These are phyloP conservation scores for Apodemus speciosus DNA, from an alignment of 2,113 vertebrate species.

Conservation along the genomic window DNA sequence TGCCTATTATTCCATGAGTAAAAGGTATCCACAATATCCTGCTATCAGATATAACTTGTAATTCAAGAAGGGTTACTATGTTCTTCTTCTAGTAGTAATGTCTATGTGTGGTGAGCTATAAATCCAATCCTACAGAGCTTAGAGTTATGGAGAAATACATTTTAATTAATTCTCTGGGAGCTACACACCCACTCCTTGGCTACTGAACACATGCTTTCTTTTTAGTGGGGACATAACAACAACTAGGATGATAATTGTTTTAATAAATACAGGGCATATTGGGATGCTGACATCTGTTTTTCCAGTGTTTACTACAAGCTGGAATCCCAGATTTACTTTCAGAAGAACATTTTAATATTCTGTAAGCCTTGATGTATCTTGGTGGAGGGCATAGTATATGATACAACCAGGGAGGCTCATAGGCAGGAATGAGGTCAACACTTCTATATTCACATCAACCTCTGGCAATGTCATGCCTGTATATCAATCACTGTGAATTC, in stretches of 20 bases:
- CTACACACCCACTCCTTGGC: not conserved
- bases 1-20: not conserved
- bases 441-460: too few species aligned
- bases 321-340: not conserved
- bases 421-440: too few species aligned
- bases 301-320: not conserved
- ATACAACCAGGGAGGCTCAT: not conserved
- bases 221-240: not conserved
- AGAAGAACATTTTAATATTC: not conserved
- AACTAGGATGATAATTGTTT: not conserved
- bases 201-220: not conserved
- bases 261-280: not conserved
- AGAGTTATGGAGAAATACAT: not conserved
- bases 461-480: not conserved
- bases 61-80: not conserved
- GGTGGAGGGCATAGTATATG: not conserved
- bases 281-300: not conserved
- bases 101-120: not conserved
- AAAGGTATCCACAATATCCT: not conserved
- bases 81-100: not conserved
- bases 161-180: not conserved
- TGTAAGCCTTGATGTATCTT: not conserved
- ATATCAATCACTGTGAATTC: not conserved
- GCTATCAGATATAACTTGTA: not conserved
- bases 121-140: not conserved